Percentiles rank a stretch among this genome's conserved stretches.
Evolutionary conservation across 2,113 vertebrate genomes (phyloP).

Genomic region (Prolemur simus): DNA sequence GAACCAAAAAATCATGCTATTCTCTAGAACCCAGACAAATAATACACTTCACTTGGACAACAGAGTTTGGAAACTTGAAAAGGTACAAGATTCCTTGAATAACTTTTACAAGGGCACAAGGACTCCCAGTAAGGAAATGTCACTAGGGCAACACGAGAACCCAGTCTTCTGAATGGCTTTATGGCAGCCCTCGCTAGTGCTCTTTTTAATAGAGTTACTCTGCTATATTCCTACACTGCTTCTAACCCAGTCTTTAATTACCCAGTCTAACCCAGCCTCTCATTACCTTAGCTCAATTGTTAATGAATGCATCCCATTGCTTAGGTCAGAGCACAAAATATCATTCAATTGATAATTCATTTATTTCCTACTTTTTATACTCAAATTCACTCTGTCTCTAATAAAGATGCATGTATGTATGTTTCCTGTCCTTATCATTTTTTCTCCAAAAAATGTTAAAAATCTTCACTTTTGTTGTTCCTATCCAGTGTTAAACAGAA

Average conservation of each 20-base stretch:
- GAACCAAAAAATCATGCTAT: not conserved
- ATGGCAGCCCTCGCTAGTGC: not conserved
- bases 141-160: not conserved
- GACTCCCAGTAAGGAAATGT: not conserved
- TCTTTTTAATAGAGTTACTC: not conserved
- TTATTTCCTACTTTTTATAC: not conserved
- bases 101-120: not conserved
- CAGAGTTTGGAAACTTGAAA: not conserved
- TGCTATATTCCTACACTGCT: not conserved
- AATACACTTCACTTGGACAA: not conserved
- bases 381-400: not conserved
- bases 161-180: not conserved
- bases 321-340: not conserved
- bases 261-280: not conserved
- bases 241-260: not conserved
- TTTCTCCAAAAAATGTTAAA: slow-evolving; percentile 9
- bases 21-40: not conserved
- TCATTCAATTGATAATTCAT: not conserved
- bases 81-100: not conserved
- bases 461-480: not conserved
- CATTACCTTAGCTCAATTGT: not conserved
- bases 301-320: not conserved
- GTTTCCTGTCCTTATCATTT: not conserved
- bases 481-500: not conserved
- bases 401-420: not conserved